These are phyloP conservation scores for Drosophila flavopinicola DNA, from an alignment of 2,888 invertebrate species.

Conservation along the genomic window DNA sequence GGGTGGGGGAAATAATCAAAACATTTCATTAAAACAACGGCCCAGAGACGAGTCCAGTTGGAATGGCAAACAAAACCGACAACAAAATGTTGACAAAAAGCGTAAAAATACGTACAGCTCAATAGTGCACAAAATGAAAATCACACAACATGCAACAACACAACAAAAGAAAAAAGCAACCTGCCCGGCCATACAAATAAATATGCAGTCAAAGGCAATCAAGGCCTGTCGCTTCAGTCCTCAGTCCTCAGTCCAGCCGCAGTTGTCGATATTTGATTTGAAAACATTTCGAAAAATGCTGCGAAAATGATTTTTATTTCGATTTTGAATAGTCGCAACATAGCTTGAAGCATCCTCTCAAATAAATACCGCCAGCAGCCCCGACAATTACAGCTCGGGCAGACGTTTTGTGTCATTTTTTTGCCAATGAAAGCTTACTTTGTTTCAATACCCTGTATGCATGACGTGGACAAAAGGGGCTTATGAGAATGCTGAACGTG, in stretches of 20 bases:
- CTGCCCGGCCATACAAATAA: slow-evolving; percentile 65
- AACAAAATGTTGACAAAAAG: slow-evolving; percentile 74
- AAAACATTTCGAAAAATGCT: slow-evolving; percentile 74
- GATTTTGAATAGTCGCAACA: slow-evolving; percentile 56
- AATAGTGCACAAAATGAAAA: slow-evolving; percentile 61
- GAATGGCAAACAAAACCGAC: slow-evolving; percentile 54
- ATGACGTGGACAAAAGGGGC: too few relatives aligned
- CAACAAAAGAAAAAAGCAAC: slow-evolving; percentile 35
- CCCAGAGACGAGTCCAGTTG: slow-evolving; percentile 21
- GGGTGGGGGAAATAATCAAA: slow-evolving; percentile 53
- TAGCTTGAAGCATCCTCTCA: slow-evolving; percentile 53
- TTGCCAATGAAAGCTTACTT: slow-evolving; percentile 46
- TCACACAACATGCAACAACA: slow-evolving; percentile 43
- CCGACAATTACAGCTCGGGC: slow-evolving; percentile 63
- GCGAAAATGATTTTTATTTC: slow-evolving; percentile 51
- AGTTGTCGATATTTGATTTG: slow-evolving; percentile 79
- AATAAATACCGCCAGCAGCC: slow-evolving; percentile 58
- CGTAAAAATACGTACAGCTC: slow-evolving; percentile 62
- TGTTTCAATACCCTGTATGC: slow-evolving; percentile 32
- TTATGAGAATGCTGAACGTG: too few relatives aligned
- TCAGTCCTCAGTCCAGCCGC: slow-evolving; percentile 47
- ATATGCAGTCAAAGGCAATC: slow-evolving; percentile 79
- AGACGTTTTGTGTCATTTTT: slow-evolving; percentile 39
- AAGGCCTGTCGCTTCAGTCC: slow-evolving; percentile 53
- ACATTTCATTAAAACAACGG: slow-evolving; percentile 70